Percentiles rank a stretch among this genome's conserved stretches.
Conservation (phyloP, 2,113 vertebrate genomes). For the Paracanthobrama guichenoti region DNA sequence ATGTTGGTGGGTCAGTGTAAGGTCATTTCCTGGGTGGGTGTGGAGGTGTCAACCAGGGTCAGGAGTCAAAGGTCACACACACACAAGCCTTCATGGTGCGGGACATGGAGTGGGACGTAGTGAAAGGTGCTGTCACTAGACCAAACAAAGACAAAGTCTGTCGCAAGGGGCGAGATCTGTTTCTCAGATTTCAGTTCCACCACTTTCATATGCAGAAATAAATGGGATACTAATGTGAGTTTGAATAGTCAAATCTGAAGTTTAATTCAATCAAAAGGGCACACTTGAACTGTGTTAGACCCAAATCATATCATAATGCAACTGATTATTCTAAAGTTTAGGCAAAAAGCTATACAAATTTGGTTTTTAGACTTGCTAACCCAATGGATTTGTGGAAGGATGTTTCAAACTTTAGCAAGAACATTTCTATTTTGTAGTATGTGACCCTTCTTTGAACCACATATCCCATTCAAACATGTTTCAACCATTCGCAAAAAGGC, state of each 20-base stretch:
- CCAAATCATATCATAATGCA: too few relatives aligned
- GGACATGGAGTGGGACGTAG: constrained; percentile 37
- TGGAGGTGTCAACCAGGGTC: constrained; percentile 50
- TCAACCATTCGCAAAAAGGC: not conserved
- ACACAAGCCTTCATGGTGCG: constrained; percentile 44
- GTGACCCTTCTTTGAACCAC: constrained; percentile 29
- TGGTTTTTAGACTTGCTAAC: not conserved
- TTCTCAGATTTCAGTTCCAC: not conserved
- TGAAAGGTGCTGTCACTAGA: constrained; percentile 58
- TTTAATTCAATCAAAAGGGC: not conserved
- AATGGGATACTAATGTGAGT: not conserved
- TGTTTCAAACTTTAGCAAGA: not conserved
- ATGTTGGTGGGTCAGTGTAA: constrained; percentile 49
- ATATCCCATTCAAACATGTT: not conserved
- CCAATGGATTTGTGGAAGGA: not conserved
- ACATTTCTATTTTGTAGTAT: not conserved
- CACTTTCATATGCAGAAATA: not conserved
- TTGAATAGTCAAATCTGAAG: not conserved
- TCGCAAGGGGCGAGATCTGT: not conserved
- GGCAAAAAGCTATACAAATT: not conserved
- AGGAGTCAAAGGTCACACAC: constrained; percentile 51
- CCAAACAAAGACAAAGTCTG: constrained; percentile 44
- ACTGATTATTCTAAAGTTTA: too few relatives aligned
- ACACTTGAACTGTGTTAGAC: not conserved
- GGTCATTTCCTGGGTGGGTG: constrained; percentile 59